phyloP scores from a whole-genome alignment of 2,888 invertebrate species.

The Drosophila fulvimacula region DNA sequence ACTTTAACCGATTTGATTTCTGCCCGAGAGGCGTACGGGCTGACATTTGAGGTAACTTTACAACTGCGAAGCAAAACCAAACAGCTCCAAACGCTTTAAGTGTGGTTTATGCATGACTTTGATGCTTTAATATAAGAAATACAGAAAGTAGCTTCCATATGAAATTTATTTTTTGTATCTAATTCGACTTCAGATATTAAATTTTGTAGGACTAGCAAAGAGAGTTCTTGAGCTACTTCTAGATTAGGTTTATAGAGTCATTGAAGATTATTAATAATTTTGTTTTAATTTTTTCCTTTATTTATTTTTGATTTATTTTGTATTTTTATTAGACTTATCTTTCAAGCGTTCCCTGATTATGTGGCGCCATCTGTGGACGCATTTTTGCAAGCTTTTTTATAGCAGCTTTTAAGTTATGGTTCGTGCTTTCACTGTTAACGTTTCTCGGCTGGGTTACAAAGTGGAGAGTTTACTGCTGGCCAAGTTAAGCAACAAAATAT shows the following conservation, averaged over 20 bases:
- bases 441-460: background rate
- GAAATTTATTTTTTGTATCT: background rate
- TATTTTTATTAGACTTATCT: too few species aligned
- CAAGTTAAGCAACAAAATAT: background rate
- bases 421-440: constrained; percentile 8
- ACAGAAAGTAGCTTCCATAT: background rate
- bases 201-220: background rate
- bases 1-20: constrained; percentile 22
- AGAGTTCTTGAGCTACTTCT: background rate
- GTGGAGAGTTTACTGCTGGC: constrained; percentile 17
- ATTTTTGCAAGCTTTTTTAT: constrained; percentile 21
- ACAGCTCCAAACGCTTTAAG: background rate
- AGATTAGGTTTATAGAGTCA: background rate
- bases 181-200: background rate
- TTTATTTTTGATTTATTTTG: background rate
- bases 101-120: background rate
- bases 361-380: constrained; percentile 36
- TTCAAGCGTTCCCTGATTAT: rapidly evolving
- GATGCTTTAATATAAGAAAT: background rate
- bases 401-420: constrained; percentile 37
- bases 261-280: background rate
- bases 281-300: background rate
- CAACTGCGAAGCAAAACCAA: background rate
- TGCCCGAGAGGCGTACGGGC: constrained; percentile 8
- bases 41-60: background rate